Percentiles rank a stretch among this genome's conserved stretches.
Conservation (phyloP, 2,888 invertebrate genomes). For the Hipparchia semele region DNA sequence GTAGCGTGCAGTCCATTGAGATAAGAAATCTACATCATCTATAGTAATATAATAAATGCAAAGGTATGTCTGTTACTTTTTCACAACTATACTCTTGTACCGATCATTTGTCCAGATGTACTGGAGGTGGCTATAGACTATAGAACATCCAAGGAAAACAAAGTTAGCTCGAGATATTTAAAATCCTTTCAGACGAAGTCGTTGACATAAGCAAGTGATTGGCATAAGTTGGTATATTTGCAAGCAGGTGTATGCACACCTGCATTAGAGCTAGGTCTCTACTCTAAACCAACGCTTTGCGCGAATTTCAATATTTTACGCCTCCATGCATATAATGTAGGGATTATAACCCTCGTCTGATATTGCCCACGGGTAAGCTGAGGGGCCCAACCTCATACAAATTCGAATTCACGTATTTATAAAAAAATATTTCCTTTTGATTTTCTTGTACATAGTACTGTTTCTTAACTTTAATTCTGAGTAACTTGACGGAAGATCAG, state of each 20-base stretch:
- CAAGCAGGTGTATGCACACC: background rate
- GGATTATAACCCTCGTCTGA: slow-evolving; percentile 24
- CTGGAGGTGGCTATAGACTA: too few relatives aligned
- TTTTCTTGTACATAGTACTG: background rate
- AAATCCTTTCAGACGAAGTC: too few relatives aligned
- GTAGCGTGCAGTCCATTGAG: background rate
- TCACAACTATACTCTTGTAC: too few relatives aligned
- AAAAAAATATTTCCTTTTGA: background rate
- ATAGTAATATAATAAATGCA: too few relatives aligned
- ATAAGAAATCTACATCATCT: too few relatives aligned
- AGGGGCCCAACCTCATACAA: background rate
- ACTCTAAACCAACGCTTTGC: background rate
- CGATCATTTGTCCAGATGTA: too few relatives aligned
- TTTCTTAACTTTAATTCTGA: background rate
- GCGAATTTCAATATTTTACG: slow-evolving; percentile 13
- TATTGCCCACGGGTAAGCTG: background rate
- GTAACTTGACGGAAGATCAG: background rate
- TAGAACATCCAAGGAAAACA: too few relatives aligned
- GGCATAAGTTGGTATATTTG: background rate
- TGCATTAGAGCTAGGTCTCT: background rate
- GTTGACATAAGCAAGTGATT: background rate
- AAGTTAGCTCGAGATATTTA: too few relatives aligned
- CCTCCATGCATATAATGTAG: slow-evolving; percentile 22
- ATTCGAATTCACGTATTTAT: slow-evolving; percentile 1
- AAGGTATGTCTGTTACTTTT: too few relatives aligned